Evolutionary conservation across 2,888 invertebrate genomes (phyloP), one percentile per base, ranked within the genome.

Genomic region (Xestia xanthographa): DNA sequence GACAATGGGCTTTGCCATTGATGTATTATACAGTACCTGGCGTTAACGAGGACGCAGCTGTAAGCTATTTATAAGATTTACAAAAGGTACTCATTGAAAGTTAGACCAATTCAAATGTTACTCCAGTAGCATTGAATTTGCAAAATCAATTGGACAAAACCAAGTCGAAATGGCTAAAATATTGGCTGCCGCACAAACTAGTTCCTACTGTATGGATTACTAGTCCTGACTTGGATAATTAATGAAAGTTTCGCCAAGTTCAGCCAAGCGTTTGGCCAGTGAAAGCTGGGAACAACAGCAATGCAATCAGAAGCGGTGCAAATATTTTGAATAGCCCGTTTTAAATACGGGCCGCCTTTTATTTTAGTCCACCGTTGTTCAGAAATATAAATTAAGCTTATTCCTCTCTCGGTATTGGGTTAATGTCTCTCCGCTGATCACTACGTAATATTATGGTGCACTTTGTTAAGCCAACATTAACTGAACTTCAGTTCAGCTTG

Each of bases 201-300:
- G 72, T 77, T 76, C 69, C 65, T 34, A 69, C 22, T 79, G 41
- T 82, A 86, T 80, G 73, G 72, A 80, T 84, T 81, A 84, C 79
- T 75, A 71, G 75, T 66, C 71, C 73, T 72, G 77, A 66, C 74
- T 87, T 65, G 82, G 50, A 76, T 88, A 80, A 86, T 88, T 84
- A 86, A 88, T 84, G 70, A 71, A 88, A 88, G 84, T 88, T 88
- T 80, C 75, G 43, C 75, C 26, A 86, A 88, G 82, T 85, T 86
- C 81, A 81, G 72, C 77, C 76, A 74, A 86, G 60, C 75, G 79
- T 80, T 79, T 66, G 62, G 67, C 69, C 58, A 63, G 71, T 76
- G 78, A 85, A 83, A 75, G 68, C 75, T 70, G 11, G 67, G 67
- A 87, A 79, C 79, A 84, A 82, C 77, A 86, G 84, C 71, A 79